Evolutionary conservation across 2,888 invertebrate species (phyloP).

Genomic region (Zelleria hepariella): DNA sequence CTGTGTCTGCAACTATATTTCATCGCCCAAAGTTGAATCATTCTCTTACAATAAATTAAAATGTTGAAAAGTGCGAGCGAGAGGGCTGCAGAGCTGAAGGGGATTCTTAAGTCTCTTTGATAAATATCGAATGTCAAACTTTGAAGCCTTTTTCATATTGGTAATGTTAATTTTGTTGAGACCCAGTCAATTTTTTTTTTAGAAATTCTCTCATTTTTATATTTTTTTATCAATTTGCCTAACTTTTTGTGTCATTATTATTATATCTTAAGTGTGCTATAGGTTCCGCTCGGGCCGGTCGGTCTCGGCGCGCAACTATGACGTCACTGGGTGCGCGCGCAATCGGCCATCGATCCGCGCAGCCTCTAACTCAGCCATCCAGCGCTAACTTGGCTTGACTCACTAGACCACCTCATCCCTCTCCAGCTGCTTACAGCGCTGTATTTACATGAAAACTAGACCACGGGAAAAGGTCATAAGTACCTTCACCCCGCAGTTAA

Average conservation of each 20-base stretch:
- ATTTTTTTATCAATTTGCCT: no score
- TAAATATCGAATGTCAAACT: no score
- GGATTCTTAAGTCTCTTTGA: no score
- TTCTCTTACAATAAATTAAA: no score
- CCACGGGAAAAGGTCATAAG: constrained; percentile 29
- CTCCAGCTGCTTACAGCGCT: constrained; percentile 34
- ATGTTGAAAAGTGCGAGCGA: no score
- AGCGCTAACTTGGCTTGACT: constrained; percentile 33
- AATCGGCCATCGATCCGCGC: constrained; percentile 51
- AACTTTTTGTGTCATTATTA: not conserved
- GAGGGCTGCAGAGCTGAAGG: no score
- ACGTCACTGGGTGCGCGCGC: constrained; percentile 66
- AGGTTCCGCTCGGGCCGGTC: constrained; percentile 34
- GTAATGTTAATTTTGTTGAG: no score
- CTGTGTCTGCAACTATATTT: no score
- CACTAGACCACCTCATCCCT: constrained; percentile 1
- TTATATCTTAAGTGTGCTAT: not conserved
- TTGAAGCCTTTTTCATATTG: no score
- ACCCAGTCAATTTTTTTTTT: no score
- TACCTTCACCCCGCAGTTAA: constrained; percentile 15
- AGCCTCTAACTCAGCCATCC: constrained; percentile 41
- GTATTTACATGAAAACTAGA: constrained; percentile 16
- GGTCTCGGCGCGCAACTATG: constrained; percentile 32
- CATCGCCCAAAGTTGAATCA: no score
- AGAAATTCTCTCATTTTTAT: no score